Percentiles rank a stretch among this genome's conserved stretches.
Evolutionary conservation across 2,113 vertebrate genomes (phyloP).

Genomic region (Psilopogon haemacephalus): DNA sequence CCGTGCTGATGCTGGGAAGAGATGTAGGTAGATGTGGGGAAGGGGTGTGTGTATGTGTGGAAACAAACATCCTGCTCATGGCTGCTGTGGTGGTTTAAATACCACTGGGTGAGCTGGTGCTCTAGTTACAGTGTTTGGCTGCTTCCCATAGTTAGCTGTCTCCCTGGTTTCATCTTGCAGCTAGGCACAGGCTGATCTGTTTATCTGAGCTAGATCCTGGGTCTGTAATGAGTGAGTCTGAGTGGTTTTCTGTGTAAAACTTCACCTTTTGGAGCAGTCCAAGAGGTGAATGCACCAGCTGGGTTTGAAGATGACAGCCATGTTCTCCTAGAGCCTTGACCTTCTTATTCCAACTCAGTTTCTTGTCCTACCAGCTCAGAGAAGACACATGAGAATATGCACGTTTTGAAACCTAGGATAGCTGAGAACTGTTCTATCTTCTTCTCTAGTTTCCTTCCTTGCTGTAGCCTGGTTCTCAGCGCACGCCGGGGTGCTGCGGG

Average conservation of each 20-base stretch:
- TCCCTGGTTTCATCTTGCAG: slow-evolving; percentile 28
- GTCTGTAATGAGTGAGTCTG: neutral
- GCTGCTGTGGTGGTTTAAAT: neutral
- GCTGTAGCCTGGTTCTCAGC: neutral
- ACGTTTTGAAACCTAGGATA: neutral
- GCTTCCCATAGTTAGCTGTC: neutral
- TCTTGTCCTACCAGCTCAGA: neutral
- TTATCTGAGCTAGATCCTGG: neutral
- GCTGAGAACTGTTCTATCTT: neutral
- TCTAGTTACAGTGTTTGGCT: slow-evolving; percentile 13
- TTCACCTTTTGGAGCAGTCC: neutral
- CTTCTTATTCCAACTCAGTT: neutral
- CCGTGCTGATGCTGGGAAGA: neutral
- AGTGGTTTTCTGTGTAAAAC: neutral
- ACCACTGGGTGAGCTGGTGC: neutral
- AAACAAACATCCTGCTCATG: neutral
- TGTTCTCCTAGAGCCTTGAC: neutral
- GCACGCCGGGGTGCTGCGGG: rapidly evolving
- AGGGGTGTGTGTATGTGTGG: neutral
- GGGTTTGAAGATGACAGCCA: neutral
- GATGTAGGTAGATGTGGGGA: neutral
- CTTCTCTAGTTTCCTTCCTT: neutral
- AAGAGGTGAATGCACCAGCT: rapidly evolving
- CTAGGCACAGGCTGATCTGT: neutral
- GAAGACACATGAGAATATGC: neutral